Evolutionary conservation across 2,888 invertebrate species (phyloP), one percentile per base, ranked within the genome.

Genomic region (Drosophila testacea): DNA sequence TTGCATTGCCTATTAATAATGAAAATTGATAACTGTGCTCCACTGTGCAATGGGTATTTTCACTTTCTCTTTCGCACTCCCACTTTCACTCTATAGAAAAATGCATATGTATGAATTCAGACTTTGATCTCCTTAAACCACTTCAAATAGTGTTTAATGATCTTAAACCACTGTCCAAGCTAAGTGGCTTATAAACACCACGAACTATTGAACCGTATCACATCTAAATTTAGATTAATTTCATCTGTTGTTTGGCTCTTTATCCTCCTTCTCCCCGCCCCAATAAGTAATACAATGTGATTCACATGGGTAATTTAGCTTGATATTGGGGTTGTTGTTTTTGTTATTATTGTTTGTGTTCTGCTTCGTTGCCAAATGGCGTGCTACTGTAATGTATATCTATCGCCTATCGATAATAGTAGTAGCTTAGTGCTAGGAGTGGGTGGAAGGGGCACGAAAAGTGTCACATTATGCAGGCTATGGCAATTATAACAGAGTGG

Each of bases 161-260:
- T 28, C 9, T 36, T 46, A 10, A 30, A 13, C 30, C 54, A 47
- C 32, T 38, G 39, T 48, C 9, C 6, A 44, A 34, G 51, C 11
- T 34, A 48, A 63, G 32, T 32, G 38, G 4, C 16, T 30, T 10
- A 28, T 32, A 30, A 3, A 11, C 38, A 32, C 60, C 10, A 27
- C 22, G 16, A 52, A 34, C 28, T 62, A 48, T 30, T 50, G 55
- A 63, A 55, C 50, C 42, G 48, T 38, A 63, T 22, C 60, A 44
- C 11, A 51, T 65, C 59, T 39, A 55, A 42, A 61, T 38, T 44
- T 56, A 41, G 16, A 38, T 27, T 34, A 22, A 61, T 56, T 51
- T 44, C 60, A 38, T 56, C 36, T 38, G 28, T 1, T 46, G 13
- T 4, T 36, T 27, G 7, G 32, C 32, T 32, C 32, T 32, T 7